These are phyloP conservation scores for Yponomeuta evonymella DNA, from an alignment of 2,888 invertebrate genomes.

Conservation along the genomic window DNA sequence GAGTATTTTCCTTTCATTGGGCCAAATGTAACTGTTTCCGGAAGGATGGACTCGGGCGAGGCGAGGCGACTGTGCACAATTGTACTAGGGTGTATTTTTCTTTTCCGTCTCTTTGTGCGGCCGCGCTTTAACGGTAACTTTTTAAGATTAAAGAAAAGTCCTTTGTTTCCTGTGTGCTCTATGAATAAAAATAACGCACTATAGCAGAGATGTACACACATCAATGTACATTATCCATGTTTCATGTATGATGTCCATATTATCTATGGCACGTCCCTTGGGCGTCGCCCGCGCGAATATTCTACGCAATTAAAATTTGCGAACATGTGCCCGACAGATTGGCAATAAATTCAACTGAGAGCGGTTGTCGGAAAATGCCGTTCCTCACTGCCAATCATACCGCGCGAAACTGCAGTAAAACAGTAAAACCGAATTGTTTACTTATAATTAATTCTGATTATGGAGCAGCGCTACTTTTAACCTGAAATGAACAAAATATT, in stretches of 20 bases:
- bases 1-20: slow-evolving; percentile 7
- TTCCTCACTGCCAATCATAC: slow-evolving; percentile 3
- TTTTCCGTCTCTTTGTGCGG: neutral
- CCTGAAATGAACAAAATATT: no score
- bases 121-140: no score
- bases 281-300: neutral
- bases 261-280: neutral
- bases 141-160: no score
- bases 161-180: neutral
- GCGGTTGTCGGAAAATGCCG: slow-evolving; percentile 18
- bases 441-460: neutral
- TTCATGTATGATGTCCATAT: neutral
- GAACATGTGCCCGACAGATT: slow-evolving; percentile 31
- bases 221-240: neutral
- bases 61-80: neutral
- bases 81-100: neutral
- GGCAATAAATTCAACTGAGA: slow-evolving; percentile 28
- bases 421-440: neutral
- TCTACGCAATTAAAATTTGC: slow-evolving; percentile 12
- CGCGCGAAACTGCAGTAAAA: neutral
- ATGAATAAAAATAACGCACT: neutral
- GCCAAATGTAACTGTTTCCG: slow-evolving; percentile 1
- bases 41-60: neutral
- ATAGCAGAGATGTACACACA: neutral
- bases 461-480: neutral